Evolutionary conservation across 2,888 invertebrate species (phyloP).

Genomic region (Malacosoma neustria): DNA sequence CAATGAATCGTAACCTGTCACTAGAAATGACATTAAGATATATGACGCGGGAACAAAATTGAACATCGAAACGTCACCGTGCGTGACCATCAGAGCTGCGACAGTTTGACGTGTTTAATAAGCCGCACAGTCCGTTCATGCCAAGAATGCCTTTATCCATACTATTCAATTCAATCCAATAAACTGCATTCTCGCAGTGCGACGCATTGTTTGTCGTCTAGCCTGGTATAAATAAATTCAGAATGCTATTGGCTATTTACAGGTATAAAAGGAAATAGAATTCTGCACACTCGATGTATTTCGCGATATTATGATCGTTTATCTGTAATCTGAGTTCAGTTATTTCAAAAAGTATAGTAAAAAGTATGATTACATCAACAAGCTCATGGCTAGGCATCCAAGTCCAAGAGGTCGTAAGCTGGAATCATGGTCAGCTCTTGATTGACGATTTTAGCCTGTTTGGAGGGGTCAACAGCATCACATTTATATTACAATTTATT

Average conservation of each 20-base stretch:
- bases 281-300: too few relatives aligned
- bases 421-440: too few relatives aligned
- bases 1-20: not conserved
- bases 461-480: too few relatives aligned
- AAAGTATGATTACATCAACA: too few relatives aligned
- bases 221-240: not conserved
- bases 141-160: not conserved
- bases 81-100: conserved; percentile 15
- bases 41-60: conserved; percentile 14
- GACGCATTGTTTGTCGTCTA: not conserved
- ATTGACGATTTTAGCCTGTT: too few relatives aligned
- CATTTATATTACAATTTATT: too few relatives aligned
- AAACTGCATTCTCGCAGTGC: not conserved
- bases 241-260: not conserved
- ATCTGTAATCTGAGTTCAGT: too few relatives aligned
- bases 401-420: too few relatives aligned
- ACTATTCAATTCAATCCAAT: not conserved
- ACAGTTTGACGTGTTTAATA: conserved; percentile 19
- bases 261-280: too few relatives aligned
- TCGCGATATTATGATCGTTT: too few relatives aligned
- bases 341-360: too few relatives aligned
- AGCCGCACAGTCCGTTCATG: conserved; percentile 13
- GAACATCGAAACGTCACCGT: conserved; percentile 13
- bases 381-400: too few relatives aligned
- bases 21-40: conserved; percentile 9